Base-by-base conservation (phyloP, 2,888 invertebrate species). In the Macroteleia sp. region DNA sequence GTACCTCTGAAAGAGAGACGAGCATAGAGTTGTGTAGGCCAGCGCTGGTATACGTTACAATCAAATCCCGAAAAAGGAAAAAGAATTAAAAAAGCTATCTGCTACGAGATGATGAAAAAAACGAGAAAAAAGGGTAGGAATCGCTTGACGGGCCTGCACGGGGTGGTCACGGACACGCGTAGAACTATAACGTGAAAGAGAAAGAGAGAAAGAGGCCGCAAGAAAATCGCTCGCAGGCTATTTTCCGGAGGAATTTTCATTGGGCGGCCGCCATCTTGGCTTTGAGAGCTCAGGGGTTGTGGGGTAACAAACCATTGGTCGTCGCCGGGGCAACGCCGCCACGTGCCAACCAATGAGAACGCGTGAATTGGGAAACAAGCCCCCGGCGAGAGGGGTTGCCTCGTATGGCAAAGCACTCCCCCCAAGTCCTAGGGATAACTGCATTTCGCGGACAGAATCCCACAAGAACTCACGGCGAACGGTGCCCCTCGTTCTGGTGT, bases 361-460 rank as follows among this genome's bases (percentile, higher is more conserved):
- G 17, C 80, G 71, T 77, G 73, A 67, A 16, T 54, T 19, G 22
- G 39, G 70, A 52, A 62, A 36, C 44, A 41, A 56, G 70, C 48
- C 69, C 44, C 61, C 22, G 59, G 39, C 22, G 28, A 46, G 25
- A 22, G 78, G 77, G 79, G 70, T 74, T 61, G 69, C 69, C 70
- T 62, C 73, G 52, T 48, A 56, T 42, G 64, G 57, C 46, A 61
- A 70, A 57, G 52, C 64, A 64, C 66, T 61, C n/a, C n/a, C 71
- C 73, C 83, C 87, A 87, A 88, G 89, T 85, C 86, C 83, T 67
- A 17, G 83, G 87, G 89, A 89, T 91, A 90, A 91, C 90, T 90
- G 87, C 89, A 90, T 91, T 90, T 90, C 88, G 88, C 85, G 87
- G 88, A 88, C 91, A 91, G 90, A 90, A 90, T 89, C 90, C 88